Evolutionary conservation across 2,113 vertebrate species (phyloP).

Genomic region (Oenanthe oenanthe): DNA sequence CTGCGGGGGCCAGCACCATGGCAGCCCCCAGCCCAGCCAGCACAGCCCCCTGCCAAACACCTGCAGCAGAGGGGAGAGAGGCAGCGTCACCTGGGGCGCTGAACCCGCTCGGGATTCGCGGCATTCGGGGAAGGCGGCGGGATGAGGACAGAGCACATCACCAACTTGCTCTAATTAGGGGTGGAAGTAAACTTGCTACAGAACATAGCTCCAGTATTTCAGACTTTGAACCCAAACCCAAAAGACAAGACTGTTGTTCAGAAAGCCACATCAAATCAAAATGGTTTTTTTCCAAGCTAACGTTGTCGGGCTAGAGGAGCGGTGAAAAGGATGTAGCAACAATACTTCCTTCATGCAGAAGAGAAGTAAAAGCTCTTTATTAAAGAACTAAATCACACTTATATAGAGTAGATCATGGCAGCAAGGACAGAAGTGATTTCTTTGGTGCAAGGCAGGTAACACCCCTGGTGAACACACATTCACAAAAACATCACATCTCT

Average conservation of each 20-base stretch:
- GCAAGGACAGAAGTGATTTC: too few species aligned
- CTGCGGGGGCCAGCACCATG: slow-evolving; percentile 45
- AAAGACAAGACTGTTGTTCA: neutral
- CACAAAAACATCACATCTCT: too few species aligned
- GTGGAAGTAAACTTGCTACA: neutral
- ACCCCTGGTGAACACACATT: too few species aligned
- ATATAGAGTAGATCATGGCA: too few species aligned
- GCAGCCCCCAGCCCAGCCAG: slow-evolving; percentile 35
- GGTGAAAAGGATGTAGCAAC: too few species aligned
- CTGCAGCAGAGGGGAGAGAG: slow-evolving; percentile 60
- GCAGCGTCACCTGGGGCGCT: slow-evolving; percentile 44
- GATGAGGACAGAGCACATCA: too few species aligned
- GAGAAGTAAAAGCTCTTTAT: too few species aligned
- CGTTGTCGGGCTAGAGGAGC: too few species aligned
- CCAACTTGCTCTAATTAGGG: neutral
- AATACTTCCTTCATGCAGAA: too few species aligned
- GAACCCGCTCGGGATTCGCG: slow-evolving; percentile 10
- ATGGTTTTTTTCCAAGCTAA: neutral
- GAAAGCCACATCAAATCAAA: neutral
- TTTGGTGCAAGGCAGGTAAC: too few species aligned
- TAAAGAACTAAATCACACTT: too few species aligned
- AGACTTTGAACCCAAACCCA: neutral
- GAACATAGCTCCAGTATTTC: neutral
- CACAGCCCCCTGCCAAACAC: slow-evolving; percentile 37
- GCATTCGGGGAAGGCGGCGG: neutral